Evolutionary conservation across 2,113 vertebrate species (phyloP).

Genomic region (Abramis brama): DNA sequence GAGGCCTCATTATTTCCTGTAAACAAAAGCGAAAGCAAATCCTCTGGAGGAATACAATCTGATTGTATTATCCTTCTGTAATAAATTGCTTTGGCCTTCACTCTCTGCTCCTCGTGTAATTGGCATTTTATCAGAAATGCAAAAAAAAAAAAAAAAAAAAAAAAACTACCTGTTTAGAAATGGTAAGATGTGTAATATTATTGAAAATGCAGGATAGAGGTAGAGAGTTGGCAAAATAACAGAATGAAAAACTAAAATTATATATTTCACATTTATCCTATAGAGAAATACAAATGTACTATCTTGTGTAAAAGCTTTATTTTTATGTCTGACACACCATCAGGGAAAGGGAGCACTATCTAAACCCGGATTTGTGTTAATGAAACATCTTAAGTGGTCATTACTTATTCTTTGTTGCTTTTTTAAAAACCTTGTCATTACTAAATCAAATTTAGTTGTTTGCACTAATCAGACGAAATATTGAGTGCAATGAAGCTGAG

Average conservation of each 20-base stretch:
- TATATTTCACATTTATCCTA: too few relatives aligned
- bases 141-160: not conserved
- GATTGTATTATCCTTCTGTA: not conserved
- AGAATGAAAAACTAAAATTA: not conserved
- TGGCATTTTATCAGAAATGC: not conserved
- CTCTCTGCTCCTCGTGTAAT: not conserved
- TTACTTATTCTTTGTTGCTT: too few relatives aligned
- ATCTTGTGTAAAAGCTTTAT: too few relatives aligned
- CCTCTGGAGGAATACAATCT: conserved; percentile 17
- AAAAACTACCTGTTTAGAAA: not conserved
- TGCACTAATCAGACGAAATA: too few relatives aligned
- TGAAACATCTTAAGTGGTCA: too few relatives aligned
- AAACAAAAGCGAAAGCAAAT: conserved; percentile 22
- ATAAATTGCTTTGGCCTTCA: not conserved
- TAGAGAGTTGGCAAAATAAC: not conserved
- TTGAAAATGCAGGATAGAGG: not conserved
- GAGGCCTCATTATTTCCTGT: conserved; percentile 14
- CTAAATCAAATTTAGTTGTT: too few relatives aligned
- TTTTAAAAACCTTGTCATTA: too few relatives aligned
- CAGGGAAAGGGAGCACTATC: too few relatives aligned
- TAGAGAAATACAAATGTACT: too few relatives aligned
- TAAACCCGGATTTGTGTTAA: too few relatives aligned
- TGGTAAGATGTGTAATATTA: not conserved
- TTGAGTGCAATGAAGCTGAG: too few relatives aligned
- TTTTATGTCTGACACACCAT: too few relatives aligned